Percentiles rank a stretch among this genome's conserved stretches.
Conservation (phyloP, 2,797 vertebrate genomes). For the Scyliorhinus canicula region DNA sequence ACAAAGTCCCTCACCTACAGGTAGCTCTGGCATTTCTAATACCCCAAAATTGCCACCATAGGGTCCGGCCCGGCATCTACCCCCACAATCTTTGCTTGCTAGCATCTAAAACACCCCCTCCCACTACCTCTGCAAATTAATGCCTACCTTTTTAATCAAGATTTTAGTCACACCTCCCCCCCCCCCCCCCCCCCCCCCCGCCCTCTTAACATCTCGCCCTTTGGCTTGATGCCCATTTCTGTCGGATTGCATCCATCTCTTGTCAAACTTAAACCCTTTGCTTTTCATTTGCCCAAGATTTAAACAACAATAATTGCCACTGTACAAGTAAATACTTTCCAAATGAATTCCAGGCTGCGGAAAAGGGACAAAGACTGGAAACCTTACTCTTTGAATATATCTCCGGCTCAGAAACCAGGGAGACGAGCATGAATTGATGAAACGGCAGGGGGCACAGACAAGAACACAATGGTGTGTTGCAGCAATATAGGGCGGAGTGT, state of each 20-base stretch:
- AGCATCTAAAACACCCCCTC: too few relatives aligned
- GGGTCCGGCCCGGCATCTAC: too few relatives aligned
- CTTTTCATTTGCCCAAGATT: neutral
- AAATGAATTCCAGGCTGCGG: neutral
- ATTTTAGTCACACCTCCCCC: too few relatives aligned
- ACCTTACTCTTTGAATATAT: neutral
- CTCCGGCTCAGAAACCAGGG: neutral
- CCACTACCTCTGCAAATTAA: too few relatives aligned
- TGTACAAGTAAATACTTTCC: neutral
- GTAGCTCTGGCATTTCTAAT: too few relatives aligned
- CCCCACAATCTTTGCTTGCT: too few relatives aligned
- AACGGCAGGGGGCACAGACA: neutral
- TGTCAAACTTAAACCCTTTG: neutral
- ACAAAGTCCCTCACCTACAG: too few relatives aligned
- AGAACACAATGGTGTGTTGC: neutral
- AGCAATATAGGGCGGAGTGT: neutral
- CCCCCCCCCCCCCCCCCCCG: too few relatives aligned
- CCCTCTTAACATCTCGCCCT: neutral
- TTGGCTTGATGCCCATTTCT: neutral
- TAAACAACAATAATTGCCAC: neutral
- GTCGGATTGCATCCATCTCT: neutral
- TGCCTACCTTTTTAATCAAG: neutral
- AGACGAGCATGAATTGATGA: neutral
- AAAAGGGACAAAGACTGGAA: neutral
- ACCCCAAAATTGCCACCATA: too few relatives aligned